phyloP scores from a whole-genome alignment of 2,797 vertebrate species.

The Alauda arvensis region DNA sequence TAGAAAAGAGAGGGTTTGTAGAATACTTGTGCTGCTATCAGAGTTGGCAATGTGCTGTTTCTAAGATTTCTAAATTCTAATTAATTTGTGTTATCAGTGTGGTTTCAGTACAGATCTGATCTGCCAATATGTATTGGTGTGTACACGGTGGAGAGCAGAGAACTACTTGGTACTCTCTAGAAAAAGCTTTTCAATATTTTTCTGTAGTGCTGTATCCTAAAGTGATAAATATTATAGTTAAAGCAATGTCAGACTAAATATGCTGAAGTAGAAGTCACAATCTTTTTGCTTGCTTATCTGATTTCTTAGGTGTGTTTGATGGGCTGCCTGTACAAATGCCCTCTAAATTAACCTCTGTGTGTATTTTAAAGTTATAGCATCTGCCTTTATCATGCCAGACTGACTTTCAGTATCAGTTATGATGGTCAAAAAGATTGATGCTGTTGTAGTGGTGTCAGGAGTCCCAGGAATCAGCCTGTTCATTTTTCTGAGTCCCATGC shows the following conservation, averaged over 20 bases:
- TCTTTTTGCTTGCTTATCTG: not conserved
- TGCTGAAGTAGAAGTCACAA: not conserved
- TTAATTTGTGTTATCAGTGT: not conserved
- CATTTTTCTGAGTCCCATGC: not conserved
- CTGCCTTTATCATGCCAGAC: not conserved
- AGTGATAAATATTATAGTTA: not conserved
- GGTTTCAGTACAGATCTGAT: not conserved
- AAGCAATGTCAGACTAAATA: not conserved
- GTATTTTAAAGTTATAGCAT: not conserved
- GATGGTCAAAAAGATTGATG: not conserved
- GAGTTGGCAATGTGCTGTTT: not conserved
- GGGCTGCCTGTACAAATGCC: not conserved
- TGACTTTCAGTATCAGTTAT: not conserved
- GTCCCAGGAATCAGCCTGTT: not conserved
- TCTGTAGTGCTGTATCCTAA: not conserved
- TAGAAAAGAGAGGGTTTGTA: not conserved
- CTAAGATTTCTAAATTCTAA: not conserved
- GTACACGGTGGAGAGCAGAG: not conserved
- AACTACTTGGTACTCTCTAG: not conserved
- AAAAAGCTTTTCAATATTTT: not conserved
- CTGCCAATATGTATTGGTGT: not conserved
- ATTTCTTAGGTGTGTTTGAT: not conserved
- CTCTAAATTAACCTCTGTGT: not conserved
- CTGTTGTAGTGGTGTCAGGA: not conserved
- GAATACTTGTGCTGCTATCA: not conserved